A percentile compares a stretch with the other conserved stretches of the same genome.
Conservation (phyloP, 2,113 vertebrate genomes). For the Falcunculus frontatus region DNA sequence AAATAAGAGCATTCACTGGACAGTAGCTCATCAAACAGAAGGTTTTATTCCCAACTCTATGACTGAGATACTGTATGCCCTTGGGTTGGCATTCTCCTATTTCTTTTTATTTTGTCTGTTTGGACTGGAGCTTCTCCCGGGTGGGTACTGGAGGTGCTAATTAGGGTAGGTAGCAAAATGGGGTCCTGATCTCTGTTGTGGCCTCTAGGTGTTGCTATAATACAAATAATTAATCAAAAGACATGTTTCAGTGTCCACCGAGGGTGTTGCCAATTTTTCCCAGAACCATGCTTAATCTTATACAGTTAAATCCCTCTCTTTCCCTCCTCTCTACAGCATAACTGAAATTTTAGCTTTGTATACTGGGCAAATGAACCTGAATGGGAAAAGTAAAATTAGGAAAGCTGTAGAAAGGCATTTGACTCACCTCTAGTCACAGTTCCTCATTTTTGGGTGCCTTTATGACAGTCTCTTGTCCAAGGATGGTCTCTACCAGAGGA, state of each 20-base stretch:
- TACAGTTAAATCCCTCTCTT: background rate
- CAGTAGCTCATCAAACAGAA: background rate
- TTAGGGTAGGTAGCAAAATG: background rate
- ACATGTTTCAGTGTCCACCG: background rate
- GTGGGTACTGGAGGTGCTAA: background rate
- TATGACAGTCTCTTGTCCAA: background rate
- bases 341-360: background rate
- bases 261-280: background rate
- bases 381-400: background rate
- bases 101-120: background rate
- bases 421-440: background rate
- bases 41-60: background rate
- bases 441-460: background rate
- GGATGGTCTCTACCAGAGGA: background rate
- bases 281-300: background rate
- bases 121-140: background rate
- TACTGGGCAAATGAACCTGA: background rate
- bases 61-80: background rate
- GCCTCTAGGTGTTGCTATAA: constrained; percentile 65
- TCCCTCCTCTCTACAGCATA: background rate
- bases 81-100: background rate
- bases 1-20: background rate
- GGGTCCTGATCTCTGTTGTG: constrained; percentile 23
- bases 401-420: background rate
- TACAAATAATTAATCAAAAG: constrained; percentile 57